phyloP scores from a whole-genome alignment of 1,140 invertebrate genomes.

The Ips typographus region DNA sequence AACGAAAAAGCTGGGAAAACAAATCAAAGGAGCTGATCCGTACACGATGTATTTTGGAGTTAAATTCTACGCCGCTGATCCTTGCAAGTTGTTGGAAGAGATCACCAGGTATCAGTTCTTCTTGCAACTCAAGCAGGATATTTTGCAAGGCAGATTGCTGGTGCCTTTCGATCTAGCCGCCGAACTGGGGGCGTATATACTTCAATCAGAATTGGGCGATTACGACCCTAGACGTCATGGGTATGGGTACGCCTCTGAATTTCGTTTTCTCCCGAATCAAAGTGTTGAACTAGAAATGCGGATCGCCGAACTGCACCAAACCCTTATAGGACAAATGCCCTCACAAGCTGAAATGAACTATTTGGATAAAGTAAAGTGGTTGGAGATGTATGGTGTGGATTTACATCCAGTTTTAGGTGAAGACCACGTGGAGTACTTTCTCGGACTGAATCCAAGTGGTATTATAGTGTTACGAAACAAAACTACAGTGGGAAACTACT shows the following conservation, averaged over 20 bases:
- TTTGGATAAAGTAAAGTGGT: slow-evolving; percentile 92
- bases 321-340: slow-evolving; percentile 77
- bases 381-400: slow-evolving; percentile 98
- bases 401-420: slow-evolving; percentile 95
- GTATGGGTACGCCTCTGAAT: slow-evolving; percentile 94
- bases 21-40: slow-evolving; percentile 72
- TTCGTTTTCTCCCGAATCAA: slow-evolving; percentile 92
- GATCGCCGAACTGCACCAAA: slow-evolving; percentile 88
- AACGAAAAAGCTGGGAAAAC: slow-evolving; percentile 77
- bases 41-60: slow-evolving; percentile 96
- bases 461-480: slow-evolving; percentile 94
- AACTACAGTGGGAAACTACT: slow-evolving; percentile 97
- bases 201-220: slow-evolving; percentile 98
- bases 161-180: slow-evolving; percentile 87
- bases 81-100: slow-evolving; percentile 92
- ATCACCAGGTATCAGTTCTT: slow-evolving; percentile 97
- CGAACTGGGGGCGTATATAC: slow-evolving; percentile 88
- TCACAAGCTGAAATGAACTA: slow-evolving; percentile 92
- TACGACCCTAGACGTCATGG: slow-evolving; percentile 89
- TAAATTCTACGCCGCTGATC: slow-evolving; percentile 98
- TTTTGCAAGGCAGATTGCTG: slow-evolving; percentile 84
- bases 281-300: slow-evolving; percentile 85
- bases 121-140: slow-evolving; percentile 93
- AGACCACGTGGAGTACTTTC: slow-evolving; percentile 94
- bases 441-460: slow-evolving; percentile 96